phyloP scores from a whole-genome alignment of 2,113 vertebrate genomes.

The Ctenomys sociabilis region DNA sequence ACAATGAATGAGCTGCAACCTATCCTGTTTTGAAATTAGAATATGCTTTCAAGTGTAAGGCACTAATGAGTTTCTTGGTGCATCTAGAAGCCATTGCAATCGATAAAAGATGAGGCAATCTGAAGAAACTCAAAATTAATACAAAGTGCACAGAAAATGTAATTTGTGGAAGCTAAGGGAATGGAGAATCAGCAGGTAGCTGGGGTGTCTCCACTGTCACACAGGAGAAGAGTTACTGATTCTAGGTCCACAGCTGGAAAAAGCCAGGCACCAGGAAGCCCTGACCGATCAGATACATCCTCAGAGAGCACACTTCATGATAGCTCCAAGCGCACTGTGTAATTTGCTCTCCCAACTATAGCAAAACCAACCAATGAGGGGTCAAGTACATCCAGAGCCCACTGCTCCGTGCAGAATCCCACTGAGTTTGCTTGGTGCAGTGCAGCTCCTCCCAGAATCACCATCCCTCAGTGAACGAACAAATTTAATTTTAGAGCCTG shows the following conservation, averaged over 20 bases:
- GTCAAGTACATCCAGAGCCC: neutral
- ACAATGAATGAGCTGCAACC: neutral
- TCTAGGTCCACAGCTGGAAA: neutral
- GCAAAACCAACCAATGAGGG: neutral
- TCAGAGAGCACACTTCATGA: neutral
- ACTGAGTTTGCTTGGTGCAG: slow-evolving; percentile 24
- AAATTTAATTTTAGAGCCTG: slow-evolving; percentile 59
- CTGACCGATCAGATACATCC: neutral
- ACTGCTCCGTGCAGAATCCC: neutral
- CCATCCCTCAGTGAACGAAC: slow-evolving; percentile 47
- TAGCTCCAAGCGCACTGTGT: neutral
- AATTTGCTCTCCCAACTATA: neutral
- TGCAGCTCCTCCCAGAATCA: neutral
- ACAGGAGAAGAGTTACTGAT: neutral
- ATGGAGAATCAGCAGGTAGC: neutral
- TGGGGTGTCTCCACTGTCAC: neutral
- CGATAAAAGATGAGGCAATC: slow-evolving; percentile 39
- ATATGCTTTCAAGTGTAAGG: slow-evolving; percentile 32
- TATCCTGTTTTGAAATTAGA: slow-evolving; percentile 56
- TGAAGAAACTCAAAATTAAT: slow-evolving; percentile 46
- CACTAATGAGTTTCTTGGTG: slow-evolving; percentile 25
- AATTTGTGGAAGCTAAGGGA: slow-evolving; percentile 34
- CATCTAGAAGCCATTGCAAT: slow-evolving; percentile 32
- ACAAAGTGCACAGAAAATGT: slow-evolving; percentile 17
- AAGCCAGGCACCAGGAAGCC: neutral